A percentile compares a stretch with the other conserved stretches of the same genome.
phyloP scores from a whole-genome alignment of 1,140 invertebrate species.

The Orussus abietinus region DNA sequence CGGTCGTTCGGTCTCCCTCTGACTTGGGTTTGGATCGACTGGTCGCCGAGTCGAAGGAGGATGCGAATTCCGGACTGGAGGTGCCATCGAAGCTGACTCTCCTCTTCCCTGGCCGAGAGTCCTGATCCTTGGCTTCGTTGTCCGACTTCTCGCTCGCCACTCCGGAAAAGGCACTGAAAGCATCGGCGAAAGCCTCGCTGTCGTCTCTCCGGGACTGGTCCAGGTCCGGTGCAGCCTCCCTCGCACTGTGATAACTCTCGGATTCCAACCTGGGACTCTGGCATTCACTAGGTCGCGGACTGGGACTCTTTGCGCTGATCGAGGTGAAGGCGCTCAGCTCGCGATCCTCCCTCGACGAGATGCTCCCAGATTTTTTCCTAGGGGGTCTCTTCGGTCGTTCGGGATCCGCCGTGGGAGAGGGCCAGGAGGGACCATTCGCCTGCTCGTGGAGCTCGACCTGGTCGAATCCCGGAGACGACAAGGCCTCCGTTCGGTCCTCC shows the following conservation, averaged over 20 bases:
- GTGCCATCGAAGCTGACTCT: slow-evolving; percentile 4
- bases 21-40: too few relatives aligned
- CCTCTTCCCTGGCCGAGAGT: slow-evolving; percentile 2
- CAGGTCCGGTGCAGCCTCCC: slow-evolving; percentile 28
- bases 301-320: slow-evolving; percentile 36
- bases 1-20: too few relatives aligned
- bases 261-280: slow-evolving; percentile 29
- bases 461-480: slow-evolving; percentile 32
- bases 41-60: slow-evolving; percentile 28
- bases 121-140: slow-evolving; percentile 9
- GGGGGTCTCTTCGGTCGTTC: slow-evolving; percentile 34
- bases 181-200: slow-evolving; percentile 46
- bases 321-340: slow-evolving; percentile 25
- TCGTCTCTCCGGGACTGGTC: slow-evolving; percentile 22
- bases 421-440: slow-evolving; percentile 23
- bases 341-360: slow-evolving; percentile 37
- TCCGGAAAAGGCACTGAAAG: slow-evolving; percentile 16
- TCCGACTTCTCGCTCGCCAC: too few relatives aligned
- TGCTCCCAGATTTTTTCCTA: slow-evolving; percentile 33
- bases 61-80: slow-evolving; percentile 5
- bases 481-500: slow-evolving; percentile 59
- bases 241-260: slow-evolving; percentile 48
- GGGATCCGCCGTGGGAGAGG: slow-evolving; percentile 21
- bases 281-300: too few relatives aligned
- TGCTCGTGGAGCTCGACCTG: slow-evolving; percentile 14